These are phyloP conservation scores for Agonopterix heracliana DNA, from an alignment of 2,888 invertebrate genomes.

Conservation along the genomic window DNA sequence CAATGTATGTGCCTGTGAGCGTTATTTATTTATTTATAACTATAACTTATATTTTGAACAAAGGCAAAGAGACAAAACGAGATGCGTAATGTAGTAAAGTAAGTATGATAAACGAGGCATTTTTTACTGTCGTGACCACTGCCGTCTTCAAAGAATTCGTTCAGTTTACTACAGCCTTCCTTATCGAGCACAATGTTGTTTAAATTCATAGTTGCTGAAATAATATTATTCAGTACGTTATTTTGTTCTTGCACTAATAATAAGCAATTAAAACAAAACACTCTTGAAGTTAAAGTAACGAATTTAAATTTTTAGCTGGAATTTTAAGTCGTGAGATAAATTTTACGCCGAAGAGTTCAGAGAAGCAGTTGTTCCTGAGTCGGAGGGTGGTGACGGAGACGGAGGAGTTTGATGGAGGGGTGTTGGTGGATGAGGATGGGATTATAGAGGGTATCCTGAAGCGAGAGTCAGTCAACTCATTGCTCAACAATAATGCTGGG, in stretches of 20 bases:
- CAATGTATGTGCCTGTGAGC: too few species aligned
- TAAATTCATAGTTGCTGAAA: background rate
- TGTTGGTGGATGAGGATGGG: constrained; percentile 75
- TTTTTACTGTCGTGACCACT: background rate
- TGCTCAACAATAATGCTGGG: constrained; percentile 45
- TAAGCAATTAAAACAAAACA: too few species aligned
- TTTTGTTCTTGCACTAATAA: background rate
- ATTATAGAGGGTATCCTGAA: constrained; percentile 73
- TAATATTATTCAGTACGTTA: background rate
- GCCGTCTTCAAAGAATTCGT: constrained; percentile 3
- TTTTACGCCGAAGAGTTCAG: constrained; percentile 11
- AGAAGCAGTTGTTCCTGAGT: constrained; percentile 53
- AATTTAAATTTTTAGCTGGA: constrained; percentile 12
- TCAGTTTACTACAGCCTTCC: constrained; percentile 10
- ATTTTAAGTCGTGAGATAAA: constrained; percentile 24
- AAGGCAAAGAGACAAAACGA: too few species aligned
- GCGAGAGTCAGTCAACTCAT: constrained; percentile 48
- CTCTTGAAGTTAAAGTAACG: too few species aligned
- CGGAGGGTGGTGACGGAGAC: constrained; percentile 67
- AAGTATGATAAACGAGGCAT: too few species aligned
- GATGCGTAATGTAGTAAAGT: too few species aligned
- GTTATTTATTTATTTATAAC: too few species aligned
- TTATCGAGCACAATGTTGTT: constrained; percentile 1
- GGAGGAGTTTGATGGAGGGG: constrained; percentile 73
- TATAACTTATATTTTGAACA: too few species aligned